Conservation (phyloP, 2,113 vertebrate genomes). For the Gobius niger region DNA sequence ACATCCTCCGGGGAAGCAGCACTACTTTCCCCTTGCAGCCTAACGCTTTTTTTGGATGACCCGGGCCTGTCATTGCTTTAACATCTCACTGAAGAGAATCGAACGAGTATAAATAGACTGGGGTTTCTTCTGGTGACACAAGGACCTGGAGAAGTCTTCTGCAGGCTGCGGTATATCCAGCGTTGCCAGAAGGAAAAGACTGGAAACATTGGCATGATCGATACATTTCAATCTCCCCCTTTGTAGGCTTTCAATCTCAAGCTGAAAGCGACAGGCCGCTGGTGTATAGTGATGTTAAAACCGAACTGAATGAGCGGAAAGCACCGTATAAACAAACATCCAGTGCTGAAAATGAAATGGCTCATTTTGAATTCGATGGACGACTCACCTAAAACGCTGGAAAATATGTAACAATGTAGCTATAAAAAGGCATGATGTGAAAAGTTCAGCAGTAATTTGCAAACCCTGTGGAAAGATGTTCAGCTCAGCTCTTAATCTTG, state of each 20-base stretch:
- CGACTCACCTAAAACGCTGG: background rate
- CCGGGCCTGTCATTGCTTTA: conserved; percentile 21
- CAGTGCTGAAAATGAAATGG: background rate
- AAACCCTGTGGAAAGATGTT: no score
- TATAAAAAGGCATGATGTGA: no score
- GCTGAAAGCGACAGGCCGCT: background rate
- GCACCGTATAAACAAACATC: background rate
- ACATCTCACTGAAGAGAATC: conserved; percentile 29
- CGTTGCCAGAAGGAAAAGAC: conserved; percentile 38
- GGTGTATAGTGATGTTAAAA: background rate
- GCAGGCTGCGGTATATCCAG: conserved; percentile 48
- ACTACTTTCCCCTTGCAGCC: background rate
- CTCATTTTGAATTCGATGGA: background rate
- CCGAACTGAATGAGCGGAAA: background rate
- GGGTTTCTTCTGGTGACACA: conserved; percentile 47
- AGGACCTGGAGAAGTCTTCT: conserved; percentile 48
- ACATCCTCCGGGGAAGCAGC: background rate
- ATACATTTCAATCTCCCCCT: background rate
- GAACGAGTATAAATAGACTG: conserved; percentile 42
- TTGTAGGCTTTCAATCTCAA: background rate
- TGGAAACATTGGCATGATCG: conserved; percentile 44
- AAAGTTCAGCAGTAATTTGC: no score
- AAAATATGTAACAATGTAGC: background rate
- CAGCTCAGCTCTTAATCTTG: no score
- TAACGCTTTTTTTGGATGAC: conserved; percentile 28